Percentiles rank a stretch among this genome's conserved stretches.
Conservation (phyloP, 1,140 invertebrate genomes). For the Zaprionus inermis region DNA sequence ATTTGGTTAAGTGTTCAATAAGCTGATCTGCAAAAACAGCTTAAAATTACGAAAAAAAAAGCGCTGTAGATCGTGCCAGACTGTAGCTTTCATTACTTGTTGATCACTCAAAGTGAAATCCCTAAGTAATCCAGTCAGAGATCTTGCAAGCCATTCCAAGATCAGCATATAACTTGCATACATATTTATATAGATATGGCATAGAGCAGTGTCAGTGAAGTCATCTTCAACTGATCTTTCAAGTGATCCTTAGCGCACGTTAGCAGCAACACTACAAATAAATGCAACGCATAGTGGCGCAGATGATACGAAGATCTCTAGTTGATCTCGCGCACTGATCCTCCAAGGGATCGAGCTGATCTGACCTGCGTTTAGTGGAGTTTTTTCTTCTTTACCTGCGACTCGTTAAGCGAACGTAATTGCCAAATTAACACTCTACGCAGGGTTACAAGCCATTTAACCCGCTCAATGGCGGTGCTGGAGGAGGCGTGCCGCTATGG, state of each 20-base stretch:
- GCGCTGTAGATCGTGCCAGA: too few relatives aligned
- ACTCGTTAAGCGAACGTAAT: slow-evolving; percentile 36
- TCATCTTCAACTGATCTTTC: neutral
- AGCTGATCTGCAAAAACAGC: too few relatives aligned
- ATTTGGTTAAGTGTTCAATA: too few relatives aligned
- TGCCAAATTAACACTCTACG: slow-evolving; percentile 66
- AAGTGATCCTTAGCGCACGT: neutral
- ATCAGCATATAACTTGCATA: too few relatives aligned
- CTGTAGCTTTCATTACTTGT: neutral
- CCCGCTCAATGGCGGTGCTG: slow-evolving; percentile 26
- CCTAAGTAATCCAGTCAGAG: neutral
- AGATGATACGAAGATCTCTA: too few relatives aligned
- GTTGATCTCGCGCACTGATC: neutral
- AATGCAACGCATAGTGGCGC: neutral
- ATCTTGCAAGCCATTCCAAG: neutral
- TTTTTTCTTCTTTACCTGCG: neutral
- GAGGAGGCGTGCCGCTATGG: slow-evolving; percentile 11
- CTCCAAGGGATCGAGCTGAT: neutral
- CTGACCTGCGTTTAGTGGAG: neutral
- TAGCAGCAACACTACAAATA: neutral
- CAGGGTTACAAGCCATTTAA: slow-evolving; percentile 44
- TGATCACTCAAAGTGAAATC: neutral
- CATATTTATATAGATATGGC: too few relatives aligned
- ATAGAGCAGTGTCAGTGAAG: too few relatives aligned
- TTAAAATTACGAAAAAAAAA: too few relatives aligned